Conservation (phyloP, 2,888 invertebrate genomes). For the Caenorhabditis plicata region DNA sequence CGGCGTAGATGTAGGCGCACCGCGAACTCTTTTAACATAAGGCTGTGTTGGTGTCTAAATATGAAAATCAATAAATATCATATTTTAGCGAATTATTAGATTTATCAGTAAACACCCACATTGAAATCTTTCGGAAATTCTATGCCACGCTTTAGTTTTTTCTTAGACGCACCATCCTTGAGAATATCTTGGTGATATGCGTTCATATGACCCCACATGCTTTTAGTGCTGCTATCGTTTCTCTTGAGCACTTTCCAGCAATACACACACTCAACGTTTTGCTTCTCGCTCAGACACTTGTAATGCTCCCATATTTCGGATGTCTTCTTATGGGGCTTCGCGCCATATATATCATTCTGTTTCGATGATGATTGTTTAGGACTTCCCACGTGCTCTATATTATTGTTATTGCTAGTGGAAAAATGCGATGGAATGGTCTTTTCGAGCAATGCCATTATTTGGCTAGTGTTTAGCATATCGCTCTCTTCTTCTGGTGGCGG, state of each 20-base stretch:
- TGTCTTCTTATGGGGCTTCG: conserved; percentile 35
- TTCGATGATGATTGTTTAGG: background rate
- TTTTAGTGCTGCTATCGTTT: conserved; percentile 52
- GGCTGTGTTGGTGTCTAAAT: conserved; percentile 60
- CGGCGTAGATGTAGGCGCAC: conserved; percentile 4
- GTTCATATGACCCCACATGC: conserved; percentile 60
- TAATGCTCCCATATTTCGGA: conserved; percentile 60
- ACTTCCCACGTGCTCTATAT: no score
- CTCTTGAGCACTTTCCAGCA: conserved; percentile 54
- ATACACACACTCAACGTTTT: conserved; percentile 54
- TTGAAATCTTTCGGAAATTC: background rate
- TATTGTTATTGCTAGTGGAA: no score
- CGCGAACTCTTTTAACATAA: conserved; percentile 56
- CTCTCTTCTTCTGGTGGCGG: background rate
- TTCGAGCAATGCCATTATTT: conserved; percentile 28
- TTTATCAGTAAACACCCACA: background rate
- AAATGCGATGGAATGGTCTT: conserved; percentile 1
- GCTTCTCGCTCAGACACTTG: conserved; percentile 35
- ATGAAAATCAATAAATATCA: background rate
- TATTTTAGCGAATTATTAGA: background rate
- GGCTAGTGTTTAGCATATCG: conserved; percentile 12
- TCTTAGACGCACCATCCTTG: conserved; percentile 38
- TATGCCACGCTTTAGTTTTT: conserved; percentile 26
- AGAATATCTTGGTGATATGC: conserved; percentile 53
- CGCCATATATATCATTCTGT: background rate